A percentile compares a stretch with the other conserved stretches of the same genome.
These are phyloP conservation scores for Crotalus viridis DNA, from an alignment of 2,113 vertebrate genomes.

Conservation along the genomic window DNA sequence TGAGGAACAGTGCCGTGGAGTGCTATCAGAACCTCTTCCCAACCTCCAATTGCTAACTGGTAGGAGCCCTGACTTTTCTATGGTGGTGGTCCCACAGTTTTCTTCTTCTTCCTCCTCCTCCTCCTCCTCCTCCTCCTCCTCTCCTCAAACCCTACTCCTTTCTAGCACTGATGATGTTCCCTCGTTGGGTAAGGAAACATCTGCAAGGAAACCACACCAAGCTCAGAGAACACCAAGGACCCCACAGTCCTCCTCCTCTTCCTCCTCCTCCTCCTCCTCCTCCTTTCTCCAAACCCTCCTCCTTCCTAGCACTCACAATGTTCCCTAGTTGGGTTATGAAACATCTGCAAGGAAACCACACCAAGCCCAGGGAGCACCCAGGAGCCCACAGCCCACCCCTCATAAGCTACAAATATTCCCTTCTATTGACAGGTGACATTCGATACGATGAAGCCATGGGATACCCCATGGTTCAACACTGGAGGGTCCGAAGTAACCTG, in stretches of 20 bases:
- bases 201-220: background rate
- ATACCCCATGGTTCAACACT: slow-evolving; percentile 96
- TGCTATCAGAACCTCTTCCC: slow-evolving; percentile 91
- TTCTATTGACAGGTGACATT: slow-evolving; percentile 77
- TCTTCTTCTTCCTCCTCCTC: background rate
- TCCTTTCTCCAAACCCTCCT: background rate
- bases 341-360: no score
- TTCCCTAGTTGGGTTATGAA: no score
- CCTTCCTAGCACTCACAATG: no score
- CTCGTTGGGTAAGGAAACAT: no score
- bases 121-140: background rate
- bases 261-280: background rate
- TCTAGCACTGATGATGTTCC: background rate
- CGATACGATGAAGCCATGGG: slow-evolving; percentile 92
- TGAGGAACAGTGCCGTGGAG: slow-evolving; percentile 93
- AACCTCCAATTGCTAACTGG: slow-evolving; percentile 91
- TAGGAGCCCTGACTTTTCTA: slow-evolving; percentile 51
- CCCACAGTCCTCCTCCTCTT: no score
- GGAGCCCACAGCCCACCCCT: no score
- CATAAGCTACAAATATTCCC: background rate
- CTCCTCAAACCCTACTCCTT: background rate
- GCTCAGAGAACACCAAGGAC: background rate
- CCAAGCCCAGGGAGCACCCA: no score
- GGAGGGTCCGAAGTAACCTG: slow-evolving; percentile 94
- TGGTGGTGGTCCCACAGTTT: rapidly evolving